Percentiles rank a stretch among this genome's conserved stretches.
phyloP scores from a whole-genome alignment of 1,140 invertebrate species.

The Calliopsis andreniformis region DNA sequence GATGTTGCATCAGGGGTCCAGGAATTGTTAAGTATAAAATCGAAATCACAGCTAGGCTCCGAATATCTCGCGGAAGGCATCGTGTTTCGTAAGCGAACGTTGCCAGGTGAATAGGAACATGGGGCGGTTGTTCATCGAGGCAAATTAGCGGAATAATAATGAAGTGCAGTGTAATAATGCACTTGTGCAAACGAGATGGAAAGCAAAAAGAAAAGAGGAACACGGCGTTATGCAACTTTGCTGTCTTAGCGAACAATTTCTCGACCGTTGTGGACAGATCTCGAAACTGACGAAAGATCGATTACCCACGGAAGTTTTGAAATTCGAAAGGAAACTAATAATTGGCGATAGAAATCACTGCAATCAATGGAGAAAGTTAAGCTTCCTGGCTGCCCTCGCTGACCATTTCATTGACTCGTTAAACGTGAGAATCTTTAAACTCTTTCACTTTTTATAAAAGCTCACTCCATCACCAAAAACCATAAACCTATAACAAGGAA shows the following conservation, averaged over 20 bases:
- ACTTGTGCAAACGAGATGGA: slow-evolving; percentile 30
- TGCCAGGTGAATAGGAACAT: background rate
- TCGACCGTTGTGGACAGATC: background rate
- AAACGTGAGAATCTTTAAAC: too few species aligned
- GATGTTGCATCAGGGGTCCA: slow-evolving; percentile 1
- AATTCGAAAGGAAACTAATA: too few species aligned
- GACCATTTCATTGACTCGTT: too few species aligned
- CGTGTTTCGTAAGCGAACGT: slow-evolving; percentile 24
- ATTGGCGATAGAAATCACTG: too few species aligned
- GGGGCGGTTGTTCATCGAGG: slow-evolving; percentile 2
- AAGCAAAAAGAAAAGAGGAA: background rate
- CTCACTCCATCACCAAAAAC: too few species aligned
- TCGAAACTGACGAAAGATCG: background rate
- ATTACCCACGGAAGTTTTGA: background rate
- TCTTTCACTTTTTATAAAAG: too few species aligned
- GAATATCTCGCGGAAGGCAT: slow-evolving; percentile 43
- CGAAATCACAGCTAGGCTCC: slow-evolving; percentile 15
- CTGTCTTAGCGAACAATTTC: background rate
- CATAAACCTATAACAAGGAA: too few species aligned
- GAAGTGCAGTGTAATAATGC: slow-evolving; percentile 17
- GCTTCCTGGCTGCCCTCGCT: too few species aligned
- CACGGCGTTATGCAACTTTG: slow-evolving; percentile 9
- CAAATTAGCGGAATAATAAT: slow-evolving; percentile 51
- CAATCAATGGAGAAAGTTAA: too few species aligned
- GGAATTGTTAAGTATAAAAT: slow-evolving; percentile 38